A percentile compares a stretch with the other conserved stretches of the same genome.
Evolutionary conservation across 2,113 vertebrate species (phyloP).

Genomic region (Apeltes quadracus): DNA sequence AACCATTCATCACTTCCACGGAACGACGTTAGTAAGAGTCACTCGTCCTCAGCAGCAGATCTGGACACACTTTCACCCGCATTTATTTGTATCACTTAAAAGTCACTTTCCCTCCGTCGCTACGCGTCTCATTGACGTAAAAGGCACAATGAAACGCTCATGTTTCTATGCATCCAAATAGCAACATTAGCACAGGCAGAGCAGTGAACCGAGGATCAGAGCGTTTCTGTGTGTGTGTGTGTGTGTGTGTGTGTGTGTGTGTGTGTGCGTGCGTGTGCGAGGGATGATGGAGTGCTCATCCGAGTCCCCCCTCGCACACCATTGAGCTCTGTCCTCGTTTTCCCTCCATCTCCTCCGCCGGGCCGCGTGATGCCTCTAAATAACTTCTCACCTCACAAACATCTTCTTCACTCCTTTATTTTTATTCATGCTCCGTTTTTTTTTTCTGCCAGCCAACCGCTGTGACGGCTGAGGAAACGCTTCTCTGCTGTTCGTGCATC

Average conservation of each 20-base stretch:
- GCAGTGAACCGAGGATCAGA: neutral
- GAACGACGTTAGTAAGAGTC: neutral
- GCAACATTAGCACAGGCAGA: neutral
- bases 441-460: neutral
- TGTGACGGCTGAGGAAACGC: conserved; percentile 15
- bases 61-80: too few relatives aligned
- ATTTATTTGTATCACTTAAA: too few relatives aligned
- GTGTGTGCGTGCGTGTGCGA: neutral
- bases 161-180: neutral
- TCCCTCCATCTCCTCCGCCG: neutral
- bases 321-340: neutral
- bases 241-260: neutral
- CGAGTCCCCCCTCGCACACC: neutral
- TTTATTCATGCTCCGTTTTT: too few relatives aligned
- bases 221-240: neutral
- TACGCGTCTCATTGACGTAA: neutral
- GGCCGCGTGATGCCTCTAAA: neutral
- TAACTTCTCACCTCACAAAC: conserved; percentile 19
- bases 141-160: neutral
- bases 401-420: neutral
- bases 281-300: neutral
- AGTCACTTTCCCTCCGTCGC: too few relatives aligned
- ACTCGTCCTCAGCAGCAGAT: too few relatives aligned
- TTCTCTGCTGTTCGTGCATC: neutral
- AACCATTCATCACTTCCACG: neutral